These are phyloP conservation scores for Araneus ventricosus DNA, from an alignment of 1,140 invertebrate genomes.

Conservation along the genomic window DNA sequence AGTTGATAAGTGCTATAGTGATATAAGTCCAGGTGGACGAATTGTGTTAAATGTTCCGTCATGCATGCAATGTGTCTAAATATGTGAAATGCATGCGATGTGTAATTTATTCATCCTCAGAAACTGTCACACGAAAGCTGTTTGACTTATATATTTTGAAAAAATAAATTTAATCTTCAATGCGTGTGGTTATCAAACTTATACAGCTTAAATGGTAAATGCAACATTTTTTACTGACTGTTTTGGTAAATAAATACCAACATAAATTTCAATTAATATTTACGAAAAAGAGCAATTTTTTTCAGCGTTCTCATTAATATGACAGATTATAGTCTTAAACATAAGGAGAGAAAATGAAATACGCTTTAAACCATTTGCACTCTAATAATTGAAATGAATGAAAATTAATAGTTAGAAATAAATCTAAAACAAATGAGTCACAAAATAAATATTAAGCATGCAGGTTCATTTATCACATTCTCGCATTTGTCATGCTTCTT, in stretches of 20 bases:
- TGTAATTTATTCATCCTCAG: no score
- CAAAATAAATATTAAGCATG: background rate
- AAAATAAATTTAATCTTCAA: background rate
- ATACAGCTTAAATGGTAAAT: background rate
- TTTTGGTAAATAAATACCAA: slow-evolving; percentile 13
- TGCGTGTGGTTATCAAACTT: background rate
- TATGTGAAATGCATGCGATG: no score
- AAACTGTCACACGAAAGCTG: no score
- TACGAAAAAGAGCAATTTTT: background rate
- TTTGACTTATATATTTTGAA: background rate
- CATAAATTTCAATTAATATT: slow-evolving; percentile 1
- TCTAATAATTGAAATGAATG: background rate
- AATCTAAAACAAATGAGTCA: background rate
- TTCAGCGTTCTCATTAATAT: background rate
- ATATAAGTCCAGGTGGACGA: no score
- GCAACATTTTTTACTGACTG: background rate
- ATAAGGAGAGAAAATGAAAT: background rate
- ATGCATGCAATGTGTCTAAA: no score
- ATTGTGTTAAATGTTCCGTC: no score
- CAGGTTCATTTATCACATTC: background rate
- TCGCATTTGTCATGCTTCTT: background rate
- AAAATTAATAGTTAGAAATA: background rate
- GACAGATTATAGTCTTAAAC: background rate
- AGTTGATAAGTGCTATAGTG: no score
- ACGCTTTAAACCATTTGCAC: background rate